A percentile compares a stretch with the other conserved stretches of the same genome.
Evolutionary conservation across 2,888 invertebrate genomes (phyloP).

Genomic region (Agelastica alni): DNA sequence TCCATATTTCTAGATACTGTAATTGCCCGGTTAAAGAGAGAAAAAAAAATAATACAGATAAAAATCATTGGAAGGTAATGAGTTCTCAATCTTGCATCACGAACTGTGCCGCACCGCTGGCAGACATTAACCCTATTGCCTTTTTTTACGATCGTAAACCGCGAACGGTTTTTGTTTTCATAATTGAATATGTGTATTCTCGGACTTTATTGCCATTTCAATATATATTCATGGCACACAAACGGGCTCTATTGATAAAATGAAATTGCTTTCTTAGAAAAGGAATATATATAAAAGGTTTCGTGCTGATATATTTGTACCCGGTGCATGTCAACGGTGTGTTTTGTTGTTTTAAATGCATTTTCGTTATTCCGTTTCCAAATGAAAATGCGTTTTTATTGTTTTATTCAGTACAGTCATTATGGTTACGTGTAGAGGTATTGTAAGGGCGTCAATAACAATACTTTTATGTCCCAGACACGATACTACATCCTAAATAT

Average conservation of each 20-base stretch:
- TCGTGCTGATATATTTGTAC: constrained; percentile 14
- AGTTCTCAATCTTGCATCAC: no score
- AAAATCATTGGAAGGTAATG: no score
- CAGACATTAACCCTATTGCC: constrained; percentile 1
- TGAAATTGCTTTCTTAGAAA: constrained; percentile 30
- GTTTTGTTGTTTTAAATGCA: not conserved
- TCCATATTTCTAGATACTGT: no score
- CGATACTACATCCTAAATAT: no score
- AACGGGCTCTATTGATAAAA: constrained; percentile 31
- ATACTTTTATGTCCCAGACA: no score
- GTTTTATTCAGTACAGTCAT: no score
- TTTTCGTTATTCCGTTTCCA: not conserved
- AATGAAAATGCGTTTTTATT: no score
- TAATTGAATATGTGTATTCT: constrained; percentile 31
- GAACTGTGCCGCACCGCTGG: not conserved
- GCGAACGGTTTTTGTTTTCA: constrained; percentile 29
- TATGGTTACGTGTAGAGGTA: no score
- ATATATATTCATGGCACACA: constrained; percentile 29
- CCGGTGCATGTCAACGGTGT: constrained; percentile 6
- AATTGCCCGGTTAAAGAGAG: no score
- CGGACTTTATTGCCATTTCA: constrained; percentile 29
- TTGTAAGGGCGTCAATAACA: no score
- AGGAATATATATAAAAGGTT: constrained; percentile 26
- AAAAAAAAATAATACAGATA: no score
- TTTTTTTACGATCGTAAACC: constrained; percentile 22